Conservation (phyloP, 1,140 invertebrate genomes). For the Lysiphlebus fabarum region DNA sequence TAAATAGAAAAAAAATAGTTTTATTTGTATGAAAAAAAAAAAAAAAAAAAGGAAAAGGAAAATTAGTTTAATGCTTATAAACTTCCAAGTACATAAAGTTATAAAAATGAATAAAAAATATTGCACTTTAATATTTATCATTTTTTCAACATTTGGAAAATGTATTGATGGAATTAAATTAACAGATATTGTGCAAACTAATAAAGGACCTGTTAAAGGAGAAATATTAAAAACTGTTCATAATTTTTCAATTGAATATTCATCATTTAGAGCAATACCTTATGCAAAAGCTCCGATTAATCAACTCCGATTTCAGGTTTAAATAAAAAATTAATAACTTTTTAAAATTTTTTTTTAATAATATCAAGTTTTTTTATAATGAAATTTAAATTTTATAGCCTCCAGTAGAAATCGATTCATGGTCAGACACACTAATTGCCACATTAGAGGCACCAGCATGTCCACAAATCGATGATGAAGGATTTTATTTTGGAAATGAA, state of each 20-base stretch:
- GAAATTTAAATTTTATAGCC: constrained; percentile 14
- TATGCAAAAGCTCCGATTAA: constrained; percentile 33
- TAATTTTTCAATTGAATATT: constrained; percentile 23
- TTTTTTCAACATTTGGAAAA: no score
- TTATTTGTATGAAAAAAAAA: no score
- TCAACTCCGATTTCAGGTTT: constrained; percentile 30
- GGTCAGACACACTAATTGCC: constrained; percentile 23
- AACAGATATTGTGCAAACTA: constrained; percentile 12
- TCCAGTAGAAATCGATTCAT: constrained; percentile 24
- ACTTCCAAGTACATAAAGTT: no score
- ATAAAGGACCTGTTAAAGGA: constrained; percentile 22
- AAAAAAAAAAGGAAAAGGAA: no score
- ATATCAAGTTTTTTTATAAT: not conserved
- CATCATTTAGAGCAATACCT: constrained; percentile 37
- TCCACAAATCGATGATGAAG: constrained; percentile 18
- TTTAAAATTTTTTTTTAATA: no score
- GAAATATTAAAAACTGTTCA: constrained; percentile 25
- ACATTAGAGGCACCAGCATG: constrained; percentile 28
- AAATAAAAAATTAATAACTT: not conserved
- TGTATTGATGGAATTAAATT: not conserved
- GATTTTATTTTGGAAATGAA: constrained; percentile 33
- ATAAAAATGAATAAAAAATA: no score
- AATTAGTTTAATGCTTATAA: no score
- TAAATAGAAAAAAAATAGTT: no score
- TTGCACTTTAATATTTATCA: no score